Conservation (phyloP, 2,797 vertebrate species). For the Kryptopterus vitreolus region DNA sequence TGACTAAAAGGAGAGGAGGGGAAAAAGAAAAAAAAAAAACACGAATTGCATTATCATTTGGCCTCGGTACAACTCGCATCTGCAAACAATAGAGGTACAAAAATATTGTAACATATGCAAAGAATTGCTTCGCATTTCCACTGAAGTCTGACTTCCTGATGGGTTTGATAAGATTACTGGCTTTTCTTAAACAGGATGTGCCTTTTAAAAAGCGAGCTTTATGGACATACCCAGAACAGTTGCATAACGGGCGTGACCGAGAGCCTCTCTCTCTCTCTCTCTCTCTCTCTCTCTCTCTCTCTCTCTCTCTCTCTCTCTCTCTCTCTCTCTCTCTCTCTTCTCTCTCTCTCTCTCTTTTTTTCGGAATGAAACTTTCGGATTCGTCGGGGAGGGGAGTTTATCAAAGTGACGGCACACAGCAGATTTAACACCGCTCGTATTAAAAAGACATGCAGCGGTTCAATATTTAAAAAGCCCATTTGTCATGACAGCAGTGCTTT, state of each 20-base stretch:
- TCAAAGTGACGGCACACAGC: slow-evolving; percentile 77
- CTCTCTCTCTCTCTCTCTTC: too few relatives aligned
- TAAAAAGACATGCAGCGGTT: slow-evolving; percentile 76
- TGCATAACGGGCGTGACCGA: slow-evolving; percentile 68
- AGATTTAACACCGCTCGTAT: slow-evolving; percentile 74
- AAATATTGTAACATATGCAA: slow-evolving; percentile 65
- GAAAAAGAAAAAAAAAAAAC: slow-evolving; percentile 50
- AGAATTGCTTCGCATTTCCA: slow-evolving; percentile 71
- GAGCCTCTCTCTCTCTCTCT: too few relatives aligned
- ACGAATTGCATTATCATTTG: slow-evolving; percentile 35
- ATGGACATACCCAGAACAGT: slow-evolving; percentile 58
- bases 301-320: too few relatives aligned
- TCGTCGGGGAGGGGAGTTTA: slow-evolving; percentile 61
- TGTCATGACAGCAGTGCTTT: slow-evolving; percentile 73
- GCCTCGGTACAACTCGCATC: slow-evolving; percentile 51
- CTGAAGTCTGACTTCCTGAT: slow-evolving; percentile 76
- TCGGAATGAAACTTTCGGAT: slow-evolving; percentile 65
- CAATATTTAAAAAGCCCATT: slow-evolving; percentile 80
- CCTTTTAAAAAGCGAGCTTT: slow-evolving; percentile 59
- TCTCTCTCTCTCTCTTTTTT: too few relatives aligned
- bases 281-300: too few relatives aligned
- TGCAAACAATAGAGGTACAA: slow-evolving; percentile 67
- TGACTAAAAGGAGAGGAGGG: slow-evolving; percentile 49
- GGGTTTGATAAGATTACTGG: slow-evolving; percentile 78
- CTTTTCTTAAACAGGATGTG: slow-evolving; percentile 80